Percentiles rank a stretch among this genome's conserved stretches.
These are phyloP conservation scores for Rhinogobio ventralis DNA, from an alignment of 2,797 vertebrate genomes.

Conservation along the genomic window DNA sequence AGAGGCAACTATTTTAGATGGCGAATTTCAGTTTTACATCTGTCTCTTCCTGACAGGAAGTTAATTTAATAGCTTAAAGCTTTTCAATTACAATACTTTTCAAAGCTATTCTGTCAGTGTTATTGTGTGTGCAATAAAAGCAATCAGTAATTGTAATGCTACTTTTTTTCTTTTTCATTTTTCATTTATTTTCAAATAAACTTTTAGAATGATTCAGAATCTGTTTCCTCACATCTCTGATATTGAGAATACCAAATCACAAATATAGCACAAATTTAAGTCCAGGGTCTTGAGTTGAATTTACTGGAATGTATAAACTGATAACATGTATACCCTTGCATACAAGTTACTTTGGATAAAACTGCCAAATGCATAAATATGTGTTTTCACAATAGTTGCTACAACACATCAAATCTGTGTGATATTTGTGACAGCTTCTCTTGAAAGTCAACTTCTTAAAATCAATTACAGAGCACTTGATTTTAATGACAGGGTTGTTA, in stretches of 20 bases:
- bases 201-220: neutral
- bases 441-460: neutral
- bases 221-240: neutral
- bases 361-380: neutral
- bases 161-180: slow-evolving; percentile 17
- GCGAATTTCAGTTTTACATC: neutral
- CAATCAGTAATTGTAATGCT: neutral
- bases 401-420: neutral
- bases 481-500: slow-evolving; percentile 14
- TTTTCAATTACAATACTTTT: neutral
- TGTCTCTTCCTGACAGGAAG: neutral
- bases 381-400: neutral
- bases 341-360: neutral
- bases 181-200: neutral
- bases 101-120: slow-evolving; percentile 23
- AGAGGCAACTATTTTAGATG: neutral
- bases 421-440: neutral
- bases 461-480: slow-evolving; percentile 30
- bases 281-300: neutral
- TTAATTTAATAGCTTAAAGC: neutral
- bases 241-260: neutral
- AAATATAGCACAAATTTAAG: neutral
- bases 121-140: slow-evolving; percentile 30
- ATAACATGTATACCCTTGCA: neutral
- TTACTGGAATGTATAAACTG: neutral